Percentiles rank a stretch among this genome's conserved stretches.
phyloP scores from a whole-genome alignment of 2,797 vertebrate species.

The Rhynchonycteris naso region DNA sequence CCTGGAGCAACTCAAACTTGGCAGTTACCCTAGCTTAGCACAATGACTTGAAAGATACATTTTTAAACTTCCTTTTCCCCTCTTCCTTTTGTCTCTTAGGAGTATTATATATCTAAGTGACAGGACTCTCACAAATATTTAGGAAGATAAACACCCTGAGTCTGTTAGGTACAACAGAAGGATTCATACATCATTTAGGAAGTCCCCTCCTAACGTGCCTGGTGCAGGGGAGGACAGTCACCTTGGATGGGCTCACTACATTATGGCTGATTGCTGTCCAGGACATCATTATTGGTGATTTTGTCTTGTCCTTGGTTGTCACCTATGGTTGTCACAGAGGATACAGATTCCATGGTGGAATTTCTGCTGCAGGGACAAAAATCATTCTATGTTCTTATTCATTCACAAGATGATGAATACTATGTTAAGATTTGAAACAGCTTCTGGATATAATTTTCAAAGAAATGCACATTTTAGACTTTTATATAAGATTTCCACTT shows the following conservation, averaged over 20 bases:
- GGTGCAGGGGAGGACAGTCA: not conserved
- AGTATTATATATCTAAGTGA: conserved; percentile 60
- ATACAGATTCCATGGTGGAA: not conserved
- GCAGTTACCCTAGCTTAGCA: not conserved
- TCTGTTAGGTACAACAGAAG: conserved; percentile 40
- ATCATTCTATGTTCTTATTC: conserved; percentile 45
- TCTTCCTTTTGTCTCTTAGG: conserved; percentile 38
- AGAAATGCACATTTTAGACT: conserved; percentile 27
- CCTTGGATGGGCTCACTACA: not conserved
- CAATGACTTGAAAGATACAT: not conserved
- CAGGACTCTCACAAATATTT: conserved; percentile 58
- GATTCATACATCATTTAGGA: conserved; percentile 32
- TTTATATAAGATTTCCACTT: conserved; percentile 1
- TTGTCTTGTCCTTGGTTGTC: conserved; percentile 59
- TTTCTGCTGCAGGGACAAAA: not conserved
- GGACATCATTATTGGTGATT: conserved; percentile 29
- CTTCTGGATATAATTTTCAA: conserved; percentile 42
- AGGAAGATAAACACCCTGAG: conserved; percentile 59
- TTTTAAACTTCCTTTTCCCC: not conserved
- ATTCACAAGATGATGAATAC: not conserved
- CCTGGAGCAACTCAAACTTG: not conserved
- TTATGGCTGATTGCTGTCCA: not conserved
- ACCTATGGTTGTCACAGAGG: conserved; percentile 20
- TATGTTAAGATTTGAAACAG: conserved; percentile 1
- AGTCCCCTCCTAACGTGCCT: not conserved